Evolutionary conservation across 2,888 invertebrate species (phyloP), one percentile per base, ranked within the genome.

Genomic region (Campaea margaritaria): DNA sequence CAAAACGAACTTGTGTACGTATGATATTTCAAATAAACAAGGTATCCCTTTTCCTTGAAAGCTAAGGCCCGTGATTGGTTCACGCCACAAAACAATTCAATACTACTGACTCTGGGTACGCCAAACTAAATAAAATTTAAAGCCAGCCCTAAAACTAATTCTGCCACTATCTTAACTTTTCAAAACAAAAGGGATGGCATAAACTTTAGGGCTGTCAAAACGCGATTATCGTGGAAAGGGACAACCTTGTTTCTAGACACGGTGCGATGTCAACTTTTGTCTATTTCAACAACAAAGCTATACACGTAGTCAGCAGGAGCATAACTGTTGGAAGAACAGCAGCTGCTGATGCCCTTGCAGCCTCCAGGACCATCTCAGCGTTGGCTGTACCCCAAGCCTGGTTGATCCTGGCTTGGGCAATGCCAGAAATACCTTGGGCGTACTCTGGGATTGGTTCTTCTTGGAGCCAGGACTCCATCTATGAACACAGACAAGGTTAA

Each of bases 401-500:
- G 62, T 61, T 89, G 14, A 56, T 50, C 12, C 88, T 78, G 0
- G 86, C 79, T 0, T 85, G 82, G 0, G 57, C 16, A 12, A 92
- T 80, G 2, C 86, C 80, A 44, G 39, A 81, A 0, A 89, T 60
- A 5, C 89, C 91, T 0, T 74, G 67, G 0, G 64, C 52, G 46
- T 67, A 82, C 54, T 87, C 87, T 0, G 90, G 87, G 36, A 89
- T 67, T 0, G 66, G 42, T 0, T 52, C 64, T 0, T 31, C 67
- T 5, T 53, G 60, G 0, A 92, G 78, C 92, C 92, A 91, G 38
- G 72, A 36, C 50, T 88, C 85, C 91, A 90, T 89, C 91, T 92
- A 70, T 12, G 74, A 76, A 59, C 28, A 0, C 21, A 21, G 14
- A 0, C 16, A 10, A 13, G 10, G 16, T 7, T 13, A 1, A 44